Evolutionary conservation across 2,888 invertebrate genomes (phyloP), one percentile per base, ranked within the genome.

Genomic region (Xestobium rufovillosum): DNA sequence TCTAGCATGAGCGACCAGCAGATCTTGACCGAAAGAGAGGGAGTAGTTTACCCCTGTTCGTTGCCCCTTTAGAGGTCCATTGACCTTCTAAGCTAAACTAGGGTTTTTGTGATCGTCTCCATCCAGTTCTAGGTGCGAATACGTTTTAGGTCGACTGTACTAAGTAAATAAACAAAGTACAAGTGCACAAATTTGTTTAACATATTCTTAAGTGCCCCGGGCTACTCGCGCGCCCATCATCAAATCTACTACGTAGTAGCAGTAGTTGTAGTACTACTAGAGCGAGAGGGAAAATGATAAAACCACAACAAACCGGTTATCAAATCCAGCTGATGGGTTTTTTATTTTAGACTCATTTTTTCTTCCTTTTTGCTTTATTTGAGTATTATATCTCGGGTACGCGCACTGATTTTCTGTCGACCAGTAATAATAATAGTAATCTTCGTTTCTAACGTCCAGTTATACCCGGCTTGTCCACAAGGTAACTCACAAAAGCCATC

Each of bases 251-350:
- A 61, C 60, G 57, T 57, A 58, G 58, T 61, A 63, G 60, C 57
- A 61, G 61, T 60, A 61, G 60, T 62, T 60, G 61, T 61, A 60
- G 60, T 64, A 64, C 52, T 59, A 59, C 55, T 57, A 57, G 50
- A 55, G 55, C 52, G 48, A 48, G 44, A 57, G 59, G 59, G 51
- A 57, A 60, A 51, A 44, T 39, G 57, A 56, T 49, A 52, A 57
- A 52, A 53, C 53, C 54, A 45, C 42, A 46, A 53, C 49, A 56
- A 63, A 61, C 65, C 60, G 63, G 63, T 65, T 63, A 56, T 57
- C 56, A 55, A 55, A 60, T 62, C 56, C 63, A 63, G 62, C 61
- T 64, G 65, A 63, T 65, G 62, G 58, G 58, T 60, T 60, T 64
- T 61, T 61, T 59, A 59, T 60, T 60, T 60, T 56, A 55, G 51